phyloP scores from a whole-genome alignment of 2,797 vertebrate species.

The Spinus pinus region DNA sequence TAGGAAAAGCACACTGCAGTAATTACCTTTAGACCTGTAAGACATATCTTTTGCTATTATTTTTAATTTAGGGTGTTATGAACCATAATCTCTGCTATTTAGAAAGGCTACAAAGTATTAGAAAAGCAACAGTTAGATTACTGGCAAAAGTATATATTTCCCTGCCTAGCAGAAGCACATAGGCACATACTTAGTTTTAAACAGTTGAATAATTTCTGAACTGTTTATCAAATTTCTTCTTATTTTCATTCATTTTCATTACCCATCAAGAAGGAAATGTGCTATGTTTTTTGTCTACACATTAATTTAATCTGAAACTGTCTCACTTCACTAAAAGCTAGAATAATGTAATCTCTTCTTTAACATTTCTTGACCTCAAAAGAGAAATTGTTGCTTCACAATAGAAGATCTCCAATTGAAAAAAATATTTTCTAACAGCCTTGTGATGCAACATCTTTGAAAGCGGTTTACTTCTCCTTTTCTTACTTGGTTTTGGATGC shows the following conservation, averaged over 20 bases:
- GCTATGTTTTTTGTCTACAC: background rate
- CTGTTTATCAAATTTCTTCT: background rate
- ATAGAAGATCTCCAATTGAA: background rate
- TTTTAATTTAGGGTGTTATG: background rate
- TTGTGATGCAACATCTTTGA: conserved; percentile 13
- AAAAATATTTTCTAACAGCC: conserved; percentile 47
- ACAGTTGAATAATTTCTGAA: background rate
- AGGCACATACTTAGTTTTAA: background rate
- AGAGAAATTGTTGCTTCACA: background rate
- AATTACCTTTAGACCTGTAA: background rate
- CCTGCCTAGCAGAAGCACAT: background rate
- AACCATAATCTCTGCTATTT: background rate
- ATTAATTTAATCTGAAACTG: conserved; percentile 14
- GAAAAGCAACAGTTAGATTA: background rate
- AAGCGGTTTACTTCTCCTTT: conserved; percentile 47
- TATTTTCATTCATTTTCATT: background rate
- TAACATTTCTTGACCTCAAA: conserved; percentile 1
- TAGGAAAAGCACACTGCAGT: background rate
- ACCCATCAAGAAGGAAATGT: background rate
- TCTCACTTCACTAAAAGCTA: conserved; percentile 18
- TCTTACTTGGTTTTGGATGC: conserved; percentile 42
- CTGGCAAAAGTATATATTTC: background rate
- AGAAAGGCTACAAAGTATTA: background rate
- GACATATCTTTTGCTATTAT: background rate
- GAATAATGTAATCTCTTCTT: background rate